Conservation (phyloP, 1,140 invertebrate genomes). For the Galleria mellonella region DNA sequence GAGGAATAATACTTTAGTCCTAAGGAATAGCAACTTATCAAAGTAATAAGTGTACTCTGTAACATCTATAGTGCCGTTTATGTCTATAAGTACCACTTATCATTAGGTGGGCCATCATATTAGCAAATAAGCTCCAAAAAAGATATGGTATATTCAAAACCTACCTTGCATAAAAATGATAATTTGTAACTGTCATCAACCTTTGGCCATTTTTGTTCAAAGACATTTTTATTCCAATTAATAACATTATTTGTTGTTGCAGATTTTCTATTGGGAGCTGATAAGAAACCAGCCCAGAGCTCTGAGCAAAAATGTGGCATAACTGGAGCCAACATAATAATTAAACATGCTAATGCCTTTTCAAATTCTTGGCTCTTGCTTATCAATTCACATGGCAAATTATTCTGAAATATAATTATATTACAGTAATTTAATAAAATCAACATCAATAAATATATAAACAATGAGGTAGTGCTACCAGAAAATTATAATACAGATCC, state of each 20-base stretch:
- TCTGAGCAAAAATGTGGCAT: constrained; percentile 93
- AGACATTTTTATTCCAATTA: constrained; percentile 78
- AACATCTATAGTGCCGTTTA: too few relatives aligned
- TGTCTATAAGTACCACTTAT: too few relatives aligned
- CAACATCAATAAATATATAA: background rate
- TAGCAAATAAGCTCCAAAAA: too few relatives aligned
- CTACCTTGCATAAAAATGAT: constrained; percentile 78
- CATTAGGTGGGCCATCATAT: too few relatives aligned
- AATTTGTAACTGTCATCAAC: constrained; percentile 84
- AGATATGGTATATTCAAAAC: constrained; percentile 6
- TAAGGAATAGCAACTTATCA: too few relatives aligned
- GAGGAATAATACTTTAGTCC: too few relatives aligned
- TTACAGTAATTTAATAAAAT: background rate
- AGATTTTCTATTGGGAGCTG: constrained; percentile 75
- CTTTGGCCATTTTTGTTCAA: constrained; percentile 87
- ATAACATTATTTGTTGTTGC: constrained; percentile 59
- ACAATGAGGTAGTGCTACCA: too few relatives aligned
- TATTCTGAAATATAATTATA: constrained; percentile 47
- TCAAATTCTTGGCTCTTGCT: constrained; percentile 85
- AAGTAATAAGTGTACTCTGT: too few relatives aligned
- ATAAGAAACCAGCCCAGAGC: constrained; percentile 87
- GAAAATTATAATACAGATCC: too few relatives aligned
- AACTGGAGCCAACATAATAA: constrained; percentile 91
- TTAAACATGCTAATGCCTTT: constrained; percentile 82
- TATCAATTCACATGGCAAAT: constrained; percentile 75